These are phyloP conservation scores for Astur gentilis DNA, from an alignment of 2,113 vertebrate species.

Conservation along the genomic window DNA sequence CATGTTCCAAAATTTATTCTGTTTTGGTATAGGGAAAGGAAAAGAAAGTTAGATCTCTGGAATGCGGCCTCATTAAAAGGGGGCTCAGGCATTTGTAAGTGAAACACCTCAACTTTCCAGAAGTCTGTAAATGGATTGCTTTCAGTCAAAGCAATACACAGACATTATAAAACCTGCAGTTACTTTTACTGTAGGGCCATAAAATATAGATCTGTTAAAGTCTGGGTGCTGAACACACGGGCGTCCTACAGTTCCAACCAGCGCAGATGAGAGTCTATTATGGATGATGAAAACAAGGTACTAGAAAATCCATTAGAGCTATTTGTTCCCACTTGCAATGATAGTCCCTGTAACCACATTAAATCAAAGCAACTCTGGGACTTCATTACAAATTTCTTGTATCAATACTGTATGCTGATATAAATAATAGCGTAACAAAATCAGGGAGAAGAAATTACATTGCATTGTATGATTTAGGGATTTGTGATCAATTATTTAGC, in stretches of 20 bases:
- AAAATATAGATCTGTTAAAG: slow-evolving; percentile 70
- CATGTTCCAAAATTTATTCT: background rate
- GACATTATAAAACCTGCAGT: slow-evolving; percentile 64
- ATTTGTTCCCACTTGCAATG: slow-evolving; percentile 51
- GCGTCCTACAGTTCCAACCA: slow-evolving; percentile 54
- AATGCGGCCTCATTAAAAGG: background rate
- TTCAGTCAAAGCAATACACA: slow-evolving; percentile 44
- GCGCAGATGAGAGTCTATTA: slow-evolving; percentile 62
- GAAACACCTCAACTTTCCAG: slow-evolving; percentile 22
- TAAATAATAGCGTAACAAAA: slow-evolving; percentile 36
- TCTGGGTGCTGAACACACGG: slow-evolving; percentile 59
- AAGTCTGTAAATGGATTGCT: slow-evolving; percentile 66
- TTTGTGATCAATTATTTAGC: slow-evolving; percentile 43
- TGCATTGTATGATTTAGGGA: background rate
- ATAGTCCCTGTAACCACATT: slow-evolving; percentile 29
- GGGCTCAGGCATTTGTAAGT: slow-evolving; percentile 34
- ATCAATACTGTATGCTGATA: background rate
- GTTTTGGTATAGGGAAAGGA: background rate
- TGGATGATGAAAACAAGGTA: slow-evolving; percentile 68
- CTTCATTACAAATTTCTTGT: slow-evolving; percentile 22
- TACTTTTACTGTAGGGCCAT: slow-evolving; percentile 66
- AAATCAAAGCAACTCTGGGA: slow-evolving; percentile 3
- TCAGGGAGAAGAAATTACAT: background rate
- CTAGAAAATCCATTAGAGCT: slow-evolving; percentile 64
- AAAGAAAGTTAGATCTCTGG: background rate